Evolutionary conservation across 2,888 invertebrate genomes (phyloP), one percentile per base, ranked within the genome.

Genomic region (Ganaspis brasiliensis): DNA sequence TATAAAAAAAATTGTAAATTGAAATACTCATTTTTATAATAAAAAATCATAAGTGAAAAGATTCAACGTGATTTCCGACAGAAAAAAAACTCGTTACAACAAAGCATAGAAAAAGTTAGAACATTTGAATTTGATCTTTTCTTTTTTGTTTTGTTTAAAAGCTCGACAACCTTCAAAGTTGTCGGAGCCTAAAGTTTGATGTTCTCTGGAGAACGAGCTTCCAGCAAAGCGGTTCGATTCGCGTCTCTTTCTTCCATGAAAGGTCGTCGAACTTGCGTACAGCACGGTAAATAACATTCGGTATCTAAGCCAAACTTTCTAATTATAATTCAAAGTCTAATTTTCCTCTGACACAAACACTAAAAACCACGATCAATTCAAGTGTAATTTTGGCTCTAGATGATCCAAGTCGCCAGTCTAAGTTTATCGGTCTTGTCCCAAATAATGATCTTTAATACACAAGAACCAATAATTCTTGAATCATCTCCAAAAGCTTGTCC

Each of bases 71-170:
- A n/a, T n/a, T n/a, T n/a, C n/a, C n/a, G n/a, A n/a, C n/a, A n/a
- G n/a, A n/a, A n/a, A n/a, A n/a, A n/a, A n/a, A n/a, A n/a, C n/a
- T n/a, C n/a, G n/a, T n/a, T n/a, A n/a, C n/a, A n/a, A n/a, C n/a
- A n/a, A n/a, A n/a, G n/a, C n/a, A n/a, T n/a, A n/a, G n/a, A n/a
- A n/a, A n/a, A n/a, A n/a, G n/a, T n/a, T n/a, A n/a, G n/a, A n/a
- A n/a, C n/a, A 6, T 31, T 83, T 87, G 82, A 87, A 73, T 52
- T 21, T 26, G 31, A 5, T n/a, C 21, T 63, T 63, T 31, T 63
- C 9, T 31, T 4, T 0, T 21, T 55, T 21, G 55, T n/a, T n/a
- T n/a, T n/a, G n/a, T n/a, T n/a, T n/a, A n/a, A n/a, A n/a, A n/a
- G n/a, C n/a, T n/a, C n/a, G n/a, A 57, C 21, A 57, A 37, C 55